A percentile compares a stretch with the other conserved stretches of the same genome.
Evolutionary conservation across 2,113 vertebrate genomes (phyloP).

Genomic region (Bambusicola thoracicus): DNA sequence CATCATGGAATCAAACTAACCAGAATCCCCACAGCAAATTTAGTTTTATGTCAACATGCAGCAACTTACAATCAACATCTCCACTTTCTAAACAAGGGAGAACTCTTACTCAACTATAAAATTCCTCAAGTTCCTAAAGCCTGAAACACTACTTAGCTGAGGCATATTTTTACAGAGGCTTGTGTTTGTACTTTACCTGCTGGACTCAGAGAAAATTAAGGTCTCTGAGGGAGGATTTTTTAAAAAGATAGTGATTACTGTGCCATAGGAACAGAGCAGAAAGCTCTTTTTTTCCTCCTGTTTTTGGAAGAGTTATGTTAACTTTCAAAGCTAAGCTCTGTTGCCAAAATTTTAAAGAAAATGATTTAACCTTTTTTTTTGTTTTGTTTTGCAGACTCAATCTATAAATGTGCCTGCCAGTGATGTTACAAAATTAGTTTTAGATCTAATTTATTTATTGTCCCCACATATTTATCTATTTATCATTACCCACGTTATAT

Average conservation of each 20-base stretch:
- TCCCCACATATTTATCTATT: neutral
- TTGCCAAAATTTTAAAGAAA: neutral
- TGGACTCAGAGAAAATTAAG: neutral
- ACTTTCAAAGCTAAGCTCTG: neutral
- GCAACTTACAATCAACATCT: neutral
- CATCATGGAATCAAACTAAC: neutral
- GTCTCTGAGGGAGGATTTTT: neutral
- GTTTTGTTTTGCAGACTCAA: neutral
- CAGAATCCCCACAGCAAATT: neutral
- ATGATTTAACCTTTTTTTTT: neutral
- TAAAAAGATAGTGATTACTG: neutral
- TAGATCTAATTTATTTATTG: neutral
- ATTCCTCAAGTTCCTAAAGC: neutral
- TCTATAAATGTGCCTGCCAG: neutral
- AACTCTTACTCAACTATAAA: neutral
- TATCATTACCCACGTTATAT: neutral
- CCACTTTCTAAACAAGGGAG: neutral
- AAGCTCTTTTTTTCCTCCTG: accelerated
- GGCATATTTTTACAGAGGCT: neutral
- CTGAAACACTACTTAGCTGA: neutral
- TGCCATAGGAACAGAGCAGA: neutral
- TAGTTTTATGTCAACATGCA: neutral
- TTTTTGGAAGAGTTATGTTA: neutral
- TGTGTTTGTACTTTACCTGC: neutral
- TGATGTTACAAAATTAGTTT: neutral